These are phyloP conservation scores for Orchestia grillus DNA, from an alignment of 1,140 invertebrate genomes.

Conservation along the genomic window DNA sequence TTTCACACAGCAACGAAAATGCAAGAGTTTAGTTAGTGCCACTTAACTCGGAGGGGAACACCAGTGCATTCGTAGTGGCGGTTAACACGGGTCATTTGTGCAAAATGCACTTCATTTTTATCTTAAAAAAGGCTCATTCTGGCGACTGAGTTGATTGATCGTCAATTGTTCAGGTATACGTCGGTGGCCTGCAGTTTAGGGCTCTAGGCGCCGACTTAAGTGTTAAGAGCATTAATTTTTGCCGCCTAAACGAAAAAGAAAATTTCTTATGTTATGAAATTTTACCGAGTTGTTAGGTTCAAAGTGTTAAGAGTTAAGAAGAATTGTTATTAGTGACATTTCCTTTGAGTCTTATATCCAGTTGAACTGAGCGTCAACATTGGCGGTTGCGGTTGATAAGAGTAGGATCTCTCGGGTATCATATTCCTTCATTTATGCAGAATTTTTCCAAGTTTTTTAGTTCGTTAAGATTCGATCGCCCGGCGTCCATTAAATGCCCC, in stretches of 20 bases:
- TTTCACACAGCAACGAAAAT: no score
- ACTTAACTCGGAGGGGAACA: no score
- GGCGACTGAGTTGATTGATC: no score
- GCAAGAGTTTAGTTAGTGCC: no score
- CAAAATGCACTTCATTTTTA: no score
- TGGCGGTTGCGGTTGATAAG: not conserved
- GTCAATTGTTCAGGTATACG: no score
- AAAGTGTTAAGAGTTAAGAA: not conserved
- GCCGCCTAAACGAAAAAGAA: not conserved
- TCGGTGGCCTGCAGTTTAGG: no score
- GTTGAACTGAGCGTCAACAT: not conserved
- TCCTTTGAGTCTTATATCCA: not conserved
- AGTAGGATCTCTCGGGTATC: not conserved
- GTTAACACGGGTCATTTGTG: no score
- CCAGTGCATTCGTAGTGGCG: no score
- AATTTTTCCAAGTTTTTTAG: not conserved
- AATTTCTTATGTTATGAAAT: not conserved
- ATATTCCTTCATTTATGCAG: not conserved
- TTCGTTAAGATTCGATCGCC: constrained; percentile 17
- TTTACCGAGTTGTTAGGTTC: not conserved
- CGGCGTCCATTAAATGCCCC: constrained; percentile 2
- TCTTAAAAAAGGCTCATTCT: no score
- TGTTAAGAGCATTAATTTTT: no score
- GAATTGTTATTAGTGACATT: not conserved
- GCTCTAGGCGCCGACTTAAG: no score